Evolutionary conservation across 2,113 vertebrate genomes (phyloP).

Genomic region (Carlito syrichta): DNA sequence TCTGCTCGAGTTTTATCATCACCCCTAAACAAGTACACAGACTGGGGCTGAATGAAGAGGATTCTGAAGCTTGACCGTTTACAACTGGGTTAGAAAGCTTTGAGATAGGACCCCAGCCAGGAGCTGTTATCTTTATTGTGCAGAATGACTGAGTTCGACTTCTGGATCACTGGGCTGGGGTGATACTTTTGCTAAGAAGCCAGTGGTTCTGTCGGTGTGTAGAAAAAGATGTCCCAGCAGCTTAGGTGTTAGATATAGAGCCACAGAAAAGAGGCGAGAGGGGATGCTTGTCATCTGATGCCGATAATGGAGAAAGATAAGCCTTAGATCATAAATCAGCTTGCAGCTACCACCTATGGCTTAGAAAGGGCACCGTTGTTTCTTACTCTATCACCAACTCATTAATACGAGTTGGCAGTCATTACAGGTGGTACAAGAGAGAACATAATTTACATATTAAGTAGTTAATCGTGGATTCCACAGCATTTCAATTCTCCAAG

Average conservation of each 20-base stretch:
- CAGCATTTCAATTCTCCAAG: constrained; percentile 42
- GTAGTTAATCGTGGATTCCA: constrained; percentile 52
- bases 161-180: constrained; percentile 59
- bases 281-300: constrained; percentile 32
- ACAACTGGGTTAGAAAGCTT: constrained; percentile 15
- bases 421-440: constrained; percentile 60
- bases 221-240: constrained; percentile 25
- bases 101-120: constrained; percentile 24
- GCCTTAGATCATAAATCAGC: constrained; percentile 69
- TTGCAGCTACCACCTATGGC: constrained; percentile 48
- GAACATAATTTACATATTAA: constrained; percentile 70
- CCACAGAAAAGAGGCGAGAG: not conserved
- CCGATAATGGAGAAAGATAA: constrained; percentile 62
- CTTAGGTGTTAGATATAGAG: not conserved
- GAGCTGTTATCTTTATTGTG: constrained; percentile 61
- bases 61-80: not conserved
- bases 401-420: constrained; percentile 57
- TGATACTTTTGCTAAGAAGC: constrained; percentile 37
- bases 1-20: not conserved
- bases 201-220: constrained; percentile 15
- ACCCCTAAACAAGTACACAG: constrained; percentile 1
- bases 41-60: not conserved
- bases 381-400: constrained; percentile 48
- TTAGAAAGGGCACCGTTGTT: constrained; percentile 60
- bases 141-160: constrained; percentile 60